Evolutionary conservation across 1,140 invertebrate genomes (phyloP).

Genomic region (Drosophila sp.): DNA sequence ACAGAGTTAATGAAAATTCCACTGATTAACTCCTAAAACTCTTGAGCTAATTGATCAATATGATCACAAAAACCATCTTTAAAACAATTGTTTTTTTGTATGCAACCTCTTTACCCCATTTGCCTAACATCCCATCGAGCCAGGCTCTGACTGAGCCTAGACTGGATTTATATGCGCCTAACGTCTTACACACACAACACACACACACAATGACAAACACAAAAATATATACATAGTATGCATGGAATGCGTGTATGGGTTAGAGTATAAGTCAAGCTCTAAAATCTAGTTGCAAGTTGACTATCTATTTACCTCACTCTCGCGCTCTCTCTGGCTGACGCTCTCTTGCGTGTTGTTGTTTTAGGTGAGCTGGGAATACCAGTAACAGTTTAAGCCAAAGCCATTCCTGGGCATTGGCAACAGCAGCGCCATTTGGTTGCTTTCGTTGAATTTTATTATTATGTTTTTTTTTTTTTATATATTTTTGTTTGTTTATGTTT

Average conservation of each 20-base stretch:
- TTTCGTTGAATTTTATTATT: neutral
- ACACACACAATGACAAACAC: too few species aligned
- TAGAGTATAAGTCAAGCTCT: constrained; percentile 20
- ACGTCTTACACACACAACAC: too few species aligned
- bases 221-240: too few species aligned
- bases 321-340: constrained; percentile 25
- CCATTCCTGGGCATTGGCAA: constrained; percentile 55
- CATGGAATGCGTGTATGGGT: neutral
- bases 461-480: constrained; percentile 1
- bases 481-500: constrained; percentile 16
- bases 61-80: too few species aligned
- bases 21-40: too few species aligned
- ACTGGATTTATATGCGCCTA: too few species aligned
- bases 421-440: constrained; percentile 45
- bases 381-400: constrained; percentile 54
- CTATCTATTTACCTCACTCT: constrained; percentile 31
- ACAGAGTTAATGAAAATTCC: too few species aligned
- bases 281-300: constrained; percentile 19
- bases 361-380: constrained; percentile 53
- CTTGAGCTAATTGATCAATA: too few species aligned
- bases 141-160: too few species aligned
- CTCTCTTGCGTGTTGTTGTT: constrained; percentile 13
- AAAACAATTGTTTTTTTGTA: too few species aligned
- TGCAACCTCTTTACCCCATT: too few species aligned
- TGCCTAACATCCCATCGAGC: too few species aligned